Evolutionary conservation across 2,888 invertebrate genomes (phyloP).

Genomic region (Tortrix viridana): DNA sequence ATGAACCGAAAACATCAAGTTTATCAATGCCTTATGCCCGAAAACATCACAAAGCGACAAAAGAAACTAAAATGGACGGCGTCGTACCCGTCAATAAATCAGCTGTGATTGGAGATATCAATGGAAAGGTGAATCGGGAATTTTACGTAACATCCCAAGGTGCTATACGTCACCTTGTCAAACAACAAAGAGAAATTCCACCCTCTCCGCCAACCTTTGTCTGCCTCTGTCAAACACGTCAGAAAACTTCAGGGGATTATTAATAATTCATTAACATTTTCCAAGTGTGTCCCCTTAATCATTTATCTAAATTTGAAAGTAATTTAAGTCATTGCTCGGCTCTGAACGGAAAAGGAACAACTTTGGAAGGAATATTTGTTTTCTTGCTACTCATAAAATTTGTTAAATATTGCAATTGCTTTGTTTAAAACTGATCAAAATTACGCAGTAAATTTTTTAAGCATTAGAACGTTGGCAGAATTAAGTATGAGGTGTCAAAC

Average conservation of each 20-base stretch:
- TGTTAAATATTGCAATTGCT: too few species aligned
- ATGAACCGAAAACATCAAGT: neutral
- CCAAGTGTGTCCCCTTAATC: constrained; percentile 38
- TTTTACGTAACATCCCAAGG: constrained; percentile 7
- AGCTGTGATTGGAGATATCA: constrained; percentile 17
- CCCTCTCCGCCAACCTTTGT: constrained; percentile 12
- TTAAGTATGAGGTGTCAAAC: too few species aligned
- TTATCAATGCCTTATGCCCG: neutral
- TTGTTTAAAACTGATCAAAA: too few species aligned
- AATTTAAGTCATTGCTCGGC: constrained; percentile 43
- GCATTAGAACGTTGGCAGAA: too few species aligned
- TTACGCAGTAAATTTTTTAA: too few species aligned
- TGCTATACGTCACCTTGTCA: constrained; percentile 17
- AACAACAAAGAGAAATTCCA: constrained; percentile 27
- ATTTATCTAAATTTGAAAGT: constrained; percentile 45
- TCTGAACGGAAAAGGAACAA: constrained; percentile 5
- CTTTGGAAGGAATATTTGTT: neutral
- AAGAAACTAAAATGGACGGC: constrained; percentile 16
- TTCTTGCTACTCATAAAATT: too few species aligned
- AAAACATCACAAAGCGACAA: constrained; percentile 15
- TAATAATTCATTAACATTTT: constrained; percentile 43
- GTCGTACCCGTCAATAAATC: constrained; percentile 22
- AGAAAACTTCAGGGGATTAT: constrained; percentile 40
- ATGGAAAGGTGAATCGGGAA: constrained; percentile 11
- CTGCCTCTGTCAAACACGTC: constrained; percentile 38